Conservation (phyloP, 2,888 invertebrate genomes). For the Drosophila paranaensis region DNA sequence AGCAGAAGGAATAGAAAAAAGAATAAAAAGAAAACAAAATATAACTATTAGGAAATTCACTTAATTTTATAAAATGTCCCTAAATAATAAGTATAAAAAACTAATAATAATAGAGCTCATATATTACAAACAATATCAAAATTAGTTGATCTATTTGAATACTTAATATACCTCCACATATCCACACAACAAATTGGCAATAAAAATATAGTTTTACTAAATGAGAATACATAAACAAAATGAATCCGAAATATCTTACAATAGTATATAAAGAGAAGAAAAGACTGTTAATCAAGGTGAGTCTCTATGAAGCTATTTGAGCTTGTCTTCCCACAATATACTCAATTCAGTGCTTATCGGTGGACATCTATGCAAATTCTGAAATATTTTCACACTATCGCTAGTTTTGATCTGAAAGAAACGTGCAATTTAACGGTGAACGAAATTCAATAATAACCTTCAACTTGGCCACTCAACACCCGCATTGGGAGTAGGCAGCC, state of each 20-base stretch:
- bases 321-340: not conserved
- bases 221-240: not conserved
- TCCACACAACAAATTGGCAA: conserved; percentile 7
- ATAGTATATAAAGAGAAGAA: not conserved
- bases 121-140: too few relatives aligned
- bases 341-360: conserved; percentile 10
- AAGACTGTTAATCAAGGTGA: not conserved
- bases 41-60: too few relatives aligned
- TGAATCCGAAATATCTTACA: not conserved
- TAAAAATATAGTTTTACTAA: not conserved
- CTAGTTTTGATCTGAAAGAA: conserved; percentile 14
- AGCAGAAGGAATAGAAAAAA: too few relatives aligned
- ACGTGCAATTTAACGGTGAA: conserved; percentile 38
- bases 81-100: too few relatives aligned
- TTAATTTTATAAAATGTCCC: too few relatives aligned
- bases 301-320: not conserved
- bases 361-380: conserved; percentile 47
- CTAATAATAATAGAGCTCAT: too few relatives aligned
- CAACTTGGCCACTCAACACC: conserved; percentile 30
- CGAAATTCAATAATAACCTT: conserved; percentile 44
- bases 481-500: conserved; percentile 11
- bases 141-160: too few relatives aligned
- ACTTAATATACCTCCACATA: too few relatives aligned
- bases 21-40: too few relatives aligned
- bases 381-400: conserved; percentile 31